Percentiles rank a stretch among this genome's conserved stretches.
phyloP scores from a whole-genome alignment of 2,113 vertebrate genomes.

The Podarcis raffonei region DNA sequence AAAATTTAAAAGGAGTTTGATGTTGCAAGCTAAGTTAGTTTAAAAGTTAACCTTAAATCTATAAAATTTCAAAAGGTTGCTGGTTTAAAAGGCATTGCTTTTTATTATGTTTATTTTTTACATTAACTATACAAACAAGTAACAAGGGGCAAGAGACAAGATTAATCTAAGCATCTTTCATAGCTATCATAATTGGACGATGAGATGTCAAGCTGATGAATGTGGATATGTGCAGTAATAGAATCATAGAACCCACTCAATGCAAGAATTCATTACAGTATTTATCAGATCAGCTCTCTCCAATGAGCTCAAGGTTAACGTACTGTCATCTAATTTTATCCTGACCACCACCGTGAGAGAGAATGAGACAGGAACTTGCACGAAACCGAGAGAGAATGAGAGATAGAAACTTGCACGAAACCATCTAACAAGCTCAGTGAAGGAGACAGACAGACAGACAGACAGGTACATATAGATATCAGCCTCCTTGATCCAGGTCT shows the following conservation, averaged over 20 bases:
- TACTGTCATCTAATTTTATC: background rate
- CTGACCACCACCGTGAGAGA: background rate
- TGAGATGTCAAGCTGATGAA: background rate
- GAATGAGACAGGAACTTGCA: background rate
- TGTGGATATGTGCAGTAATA: too few relatives aligned
- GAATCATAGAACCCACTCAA: too few relatives aligned
- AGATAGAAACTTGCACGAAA: background rate
- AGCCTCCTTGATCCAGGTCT: too few relatives aligned
- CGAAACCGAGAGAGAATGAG: background rate
- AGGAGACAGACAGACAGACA: too few relatives aligned
- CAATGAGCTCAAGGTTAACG: background rate
- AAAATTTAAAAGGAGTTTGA: too few relatives aligned
- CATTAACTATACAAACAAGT: background rate
- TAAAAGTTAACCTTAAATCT: background rate
- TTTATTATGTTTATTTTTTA: background rate
- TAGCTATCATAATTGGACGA: background rate
- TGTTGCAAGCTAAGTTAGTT: background rate
- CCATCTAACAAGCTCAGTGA: background rate
- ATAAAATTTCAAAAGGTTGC: background rate
- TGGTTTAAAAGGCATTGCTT: background rate
- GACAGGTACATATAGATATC: too few relatives aligned
- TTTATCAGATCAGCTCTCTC: background rate
- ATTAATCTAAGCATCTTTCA: slow-evolving; percentile 27
- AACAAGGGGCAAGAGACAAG: slow-evolving; percentile 13
- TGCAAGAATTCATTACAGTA: too few relatives aligned